These are phyloP conservation scores for Propithecus perrieri DNA, from an alignment of 2,797 vertebrate species.

Conservation along the genomic window DNA sequence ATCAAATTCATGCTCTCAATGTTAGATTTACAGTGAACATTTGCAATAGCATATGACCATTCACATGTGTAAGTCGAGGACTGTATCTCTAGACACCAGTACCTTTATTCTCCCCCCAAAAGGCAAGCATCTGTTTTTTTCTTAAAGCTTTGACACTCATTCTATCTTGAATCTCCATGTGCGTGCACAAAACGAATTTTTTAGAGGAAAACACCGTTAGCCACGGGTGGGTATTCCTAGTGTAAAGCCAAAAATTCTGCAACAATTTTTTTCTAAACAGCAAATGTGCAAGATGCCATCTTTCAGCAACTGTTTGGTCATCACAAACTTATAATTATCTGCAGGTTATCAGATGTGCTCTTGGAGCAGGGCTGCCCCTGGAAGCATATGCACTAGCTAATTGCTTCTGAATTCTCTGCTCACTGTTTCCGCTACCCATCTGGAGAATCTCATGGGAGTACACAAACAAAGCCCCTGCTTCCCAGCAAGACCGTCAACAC, in stretches of 20 bases:
- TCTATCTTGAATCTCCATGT: constrained; percentile 44
- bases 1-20: constrained; percentile 32
- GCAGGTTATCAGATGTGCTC: constrained; percentile 67
- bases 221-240: constrained; percentile 29
- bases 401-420: constrained; percentile 43
- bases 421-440: not conserved
- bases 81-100: not conserved
- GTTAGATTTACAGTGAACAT: constrained; percentile 55
- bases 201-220: constrained; percentile 65
- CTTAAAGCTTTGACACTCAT: not conserved
- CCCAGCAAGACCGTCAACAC: not conserved
- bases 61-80: not conserved
- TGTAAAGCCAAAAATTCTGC: constrained; percentile 55
- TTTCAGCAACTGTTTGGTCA: constrained; percentile 66
- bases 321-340: constrained; percentile 58
- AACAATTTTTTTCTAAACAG: constrained; percentile 53
- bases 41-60: not conserved
- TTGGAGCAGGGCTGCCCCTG: constrained; percentile 5
- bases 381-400: not conserved
- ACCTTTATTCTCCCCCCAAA: not conserved
- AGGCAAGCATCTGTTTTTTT: not conserved
- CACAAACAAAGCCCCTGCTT: constrained; percentile 34
- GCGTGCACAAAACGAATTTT: constrained; percentile 11
- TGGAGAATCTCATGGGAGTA: not conserved
- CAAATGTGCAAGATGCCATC: constrained; percentile 57